Percentiles rank a stretch among this genome's conserved stretches.
Evolutionary conservation across 2,113 vertebrate genomes (phyloP).

Genomic region (Dryoscopus gambensis): DNA sequence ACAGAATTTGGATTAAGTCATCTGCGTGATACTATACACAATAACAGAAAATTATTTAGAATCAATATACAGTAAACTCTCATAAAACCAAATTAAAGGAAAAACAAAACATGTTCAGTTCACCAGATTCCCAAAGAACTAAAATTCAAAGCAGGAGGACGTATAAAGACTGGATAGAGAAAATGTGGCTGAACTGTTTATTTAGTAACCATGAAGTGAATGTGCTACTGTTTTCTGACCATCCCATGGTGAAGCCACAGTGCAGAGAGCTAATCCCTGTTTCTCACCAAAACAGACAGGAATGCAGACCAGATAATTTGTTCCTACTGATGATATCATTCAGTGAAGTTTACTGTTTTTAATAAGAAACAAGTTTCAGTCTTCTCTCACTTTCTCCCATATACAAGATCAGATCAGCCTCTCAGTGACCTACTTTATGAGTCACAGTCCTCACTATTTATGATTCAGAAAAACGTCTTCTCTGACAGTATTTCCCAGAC

Average conservation of each 20-base stretch:
- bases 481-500: slow-evolving; percentile 78
- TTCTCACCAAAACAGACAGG: slow-evolving; percentile 39
- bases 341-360: slow-evolving; percentile 49
- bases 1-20: neutral
- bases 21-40: neutral
- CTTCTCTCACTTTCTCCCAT: slow-evolving; percentile 66
- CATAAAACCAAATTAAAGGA: neutral
- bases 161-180: neutral
- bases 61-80: neutral
- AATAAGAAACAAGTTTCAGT: slow-evolving; percentile 59
- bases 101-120: neutral
- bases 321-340: slow-evolving; percentile 67
- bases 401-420: slow-evolving; percentile 68
- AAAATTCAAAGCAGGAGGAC: neutral
- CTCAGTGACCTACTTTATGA: slow-evolving; percentile 71
- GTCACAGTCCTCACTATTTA: slow-evolving; percentile 74
- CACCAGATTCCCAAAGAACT: neutral
- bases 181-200: neutral
- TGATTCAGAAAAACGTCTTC: slow-evolving; percentile 75
- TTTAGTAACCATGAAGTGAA: slow-evolving; percentile 6
- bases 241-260: neutral
- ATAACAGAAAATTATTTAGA: neutral
- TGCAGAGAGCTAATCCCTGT: neutral
- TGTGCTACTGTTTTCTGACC: slow-evolving; percentile 36
- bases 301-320: slow-evolving; percentile 45